Evolutionary conservation across 2,797 vertebrate genomes (phyloP).

Genomic region (Yasuhikotakia modesta): DNA sequence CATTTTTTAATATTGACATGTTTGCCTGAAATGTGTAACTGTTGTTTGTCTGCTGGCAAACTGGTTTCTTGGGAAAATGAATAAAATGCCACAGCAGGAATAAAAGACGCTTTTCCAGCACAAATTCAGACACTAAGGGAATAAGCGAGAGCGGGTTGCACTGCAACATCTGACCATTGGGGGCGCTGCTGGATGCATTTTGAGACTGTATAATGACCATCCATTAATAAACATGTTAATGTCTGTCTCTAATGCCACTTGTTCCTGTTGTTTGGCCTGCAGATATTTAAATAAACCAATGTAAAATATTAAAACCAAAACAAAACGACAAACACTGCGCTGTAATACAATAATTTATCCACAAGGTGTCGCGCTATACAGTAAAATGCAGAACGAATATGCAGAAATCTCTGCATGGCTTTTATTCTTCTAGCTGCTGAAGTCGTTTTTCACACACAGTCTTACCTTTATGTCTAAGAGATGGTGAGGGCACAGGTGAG

Average conservation of each 20-base stretch:
- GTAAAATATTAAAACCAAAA: no score
- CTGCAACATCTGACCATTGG: constrained; percentile 38
- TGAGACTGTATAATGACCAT: no score
- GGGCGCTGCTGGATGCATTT: constrained; percentile 51
- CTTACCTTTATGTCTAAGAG: constrained; percentile 91
- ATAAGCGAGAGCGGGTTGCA: constrained; percentile 35
- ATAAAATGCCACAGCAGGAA: constrained; percentile 26
- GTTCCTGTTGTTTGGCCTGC: not conserved
- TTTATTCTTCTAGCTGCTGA: no score
- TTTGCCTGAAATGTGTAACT: no score
- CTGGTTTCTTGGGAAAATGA: constrained; percentile 19
- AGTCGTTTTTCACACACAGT: no score
- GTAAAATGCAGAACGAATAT: not conserved
- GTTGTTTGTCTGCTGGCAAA: not conserved
- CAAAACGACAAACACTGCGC: no score
- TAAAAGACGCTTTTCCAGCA: constrained; percentile 27
- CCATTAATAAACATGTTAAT: no score
- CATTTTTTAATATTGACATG: no score
- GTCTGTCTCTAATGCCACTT: not conserved
- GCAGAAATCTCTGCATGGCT: no score
- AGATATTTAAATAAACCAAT: not conserved
- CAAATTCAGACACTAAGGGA: constrained; percentile 9
- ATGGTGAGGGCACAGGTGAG: constrained; percentile 84
- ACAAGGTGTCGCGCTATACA: constrained; percentile 7
- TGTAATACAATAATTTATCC: not conserved